Conservation (phyloP, 2,888 invertebrate species). For the Tortrix viridana region DNA sequence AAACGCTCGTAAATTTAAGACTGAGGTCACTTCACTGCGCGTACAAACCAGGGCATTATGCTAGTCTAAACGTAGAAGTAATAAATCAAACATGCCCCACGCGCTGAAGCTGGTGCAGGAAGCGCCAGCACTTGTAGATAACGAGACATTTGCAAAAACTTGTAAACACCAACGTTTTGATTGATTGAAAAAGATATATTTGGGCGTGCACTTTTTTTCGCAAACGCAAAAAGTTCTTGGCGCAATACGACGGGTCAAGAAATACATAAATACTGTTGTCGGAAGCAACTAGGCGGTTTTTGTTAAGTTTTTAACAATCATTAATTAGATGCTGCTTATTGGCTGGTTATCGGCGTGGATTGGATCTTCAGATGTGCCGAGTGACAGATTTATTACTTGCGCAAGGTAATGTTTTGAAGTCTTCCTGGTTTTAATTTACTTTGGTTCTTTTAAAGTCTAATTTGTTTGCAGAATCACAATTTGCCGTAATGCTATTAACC, state of each 20-base stretch:
- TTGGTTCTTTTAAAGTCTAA: constrained; percentile 16
- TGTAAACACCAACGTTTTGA: constrained; percentile 58
- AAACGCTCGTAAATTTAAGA: too few species aligned
- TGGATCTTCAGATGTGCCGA: constrained; percentile 66
- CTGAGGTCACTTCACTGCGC: not conserved
- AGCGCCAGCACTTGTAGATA: constrained; percentile 58
- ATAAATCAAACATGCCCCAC: constrained; percentile 42
- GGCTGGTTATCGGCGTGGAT: constrained; percentile 69
- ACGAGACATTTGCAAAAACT: constrained; percentile 67
- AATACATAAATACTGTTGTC: constrained; percentile 67
- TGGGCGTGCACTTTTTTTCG: constrained; percentile 58
- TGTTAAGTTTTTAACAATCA: constrained; percentile 71
- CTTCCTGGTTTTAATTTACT: constrained; percentile 60
- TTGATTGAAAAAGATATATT: constrained; percentile 66
- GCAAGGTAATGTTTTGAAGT: constrained; percentile 67
- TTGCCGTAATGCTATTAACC: constrained; percentile 11
- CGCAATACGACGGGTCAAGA: constrained; percentile 61
- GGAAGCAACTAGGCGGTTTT: constrained; percentile 67
- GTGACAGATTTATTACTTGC: constrained; percentile 76
- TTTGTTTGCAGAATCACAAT: constrained; percentile 7
- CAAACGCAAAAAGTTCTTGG: constrained; percentile 62
- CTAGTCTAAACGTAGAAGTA: constrained; percentile 36
- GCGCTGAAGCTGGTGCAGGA: constrained; percentile 56
- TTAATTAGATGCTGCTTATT: constrained; percentile 77
- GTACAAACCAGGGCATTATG: not conserved